phyloP scores from a whole-genome alignment of 2,113 vertebrate species.

The Sorex araneus region DNA sequence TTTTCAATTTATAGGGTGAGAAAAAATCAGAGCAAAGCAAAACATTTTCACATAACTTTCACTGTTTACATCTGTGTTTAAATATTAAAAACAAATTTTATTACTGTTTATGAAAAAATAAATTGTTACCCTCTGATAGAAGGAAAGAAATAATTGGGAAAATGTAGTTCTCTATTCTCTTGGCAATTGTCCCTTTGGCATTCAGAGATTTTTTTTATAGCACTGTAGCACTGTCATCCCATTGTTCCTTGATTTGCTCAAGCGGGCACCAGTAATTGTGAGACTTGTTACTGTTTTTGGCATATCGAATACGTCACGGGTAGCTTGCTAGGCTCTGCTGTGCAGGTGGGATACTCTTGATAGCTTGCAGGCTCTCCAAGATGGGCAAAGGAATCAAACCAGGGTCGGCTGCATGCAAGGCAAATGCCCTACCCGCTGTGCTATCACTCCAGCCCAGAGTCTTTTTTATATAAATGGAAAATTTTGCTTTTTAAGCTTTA shows the following conservation, averaged over 20 bases:
- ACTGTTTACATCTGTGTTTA: constrained; percentile 75
- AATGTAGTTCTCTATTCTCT: constrained; percentile 67
- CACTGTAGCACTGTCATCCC: no score
- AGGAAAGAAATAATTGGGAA: constrained; percentile 75
- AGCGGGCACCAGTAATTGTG: no score
- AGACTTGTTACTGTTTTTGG: no score
- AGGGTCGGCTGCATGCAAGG: no score
- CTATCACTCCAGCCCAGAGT: no score
- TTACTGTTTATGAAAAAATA: constrained; percentile 73
- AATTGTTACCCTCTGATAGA: constrained; percentile 69
- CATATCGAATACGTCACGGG: no score
- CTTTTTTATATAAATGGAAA: constrained; percentile 82
- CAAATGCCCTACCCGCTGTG: no score
- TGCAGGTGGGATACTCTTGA: no score
- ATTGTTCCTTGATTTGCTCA: no score
- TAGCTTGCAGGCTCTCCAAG: no score
- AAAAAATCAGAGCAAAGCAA: neutral
- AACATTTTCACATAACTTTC: constrained; percentile 74
- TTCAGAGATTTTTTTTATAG: constrained; percentile 83
- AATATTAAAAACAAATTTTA: constrained; percentile 76
- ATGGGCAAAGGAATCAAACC: no score
- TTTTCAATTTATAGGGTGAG: constrained; percentile 56
- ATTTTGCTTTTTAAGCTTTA: constrained; percentile 87
- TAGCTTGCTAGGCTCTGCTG: no score
- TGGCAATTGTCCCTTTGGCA: constrained; percentile 70